Evolutionary conservation across 2,113 vertebrate genomes (phyloP), one percentile per base, ranked within the genome.

Genomic region (Alaudala cheleensis): DNA sequence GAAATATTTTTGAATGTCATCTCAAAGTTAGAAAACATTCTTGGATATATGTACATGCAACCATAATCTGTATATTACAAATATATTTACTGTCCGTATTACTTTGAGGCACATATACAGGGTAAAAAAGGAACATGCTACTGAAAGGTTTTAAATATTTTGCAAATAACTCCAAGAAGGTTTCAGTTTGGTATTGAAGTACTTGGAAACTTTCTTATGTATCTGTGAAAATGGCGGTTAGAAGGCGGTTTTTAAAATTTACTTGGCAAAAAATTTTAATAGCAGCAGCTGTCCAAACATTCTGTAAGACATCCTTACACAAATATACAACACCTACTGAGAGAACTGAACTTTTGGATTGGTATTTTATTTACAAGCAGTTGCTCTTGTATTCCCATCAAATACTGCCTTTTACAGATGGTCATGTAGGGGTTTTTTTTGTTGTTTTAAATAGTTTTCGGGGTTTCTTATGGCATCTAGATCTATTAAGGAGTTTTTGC

Each of bases 281-380:
- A 89, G 83, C 84, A 92, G 64, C 95, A 97, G 88, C 97, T 98
- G 96, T 97, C 61, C 90, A 98, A 98, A 97, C 93, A 97, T n/a
- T 39, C 88, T 72, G 60, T 50, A 64, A 82, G 95, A 90, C 34
- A 47, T 54, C 83, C 85, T 78, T 93, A 83, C 57, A 91, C 66
- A 86, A 97, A 97, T 93, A 93, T 61, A 87, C 34, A 77, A 81
- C 77, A 51, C 87, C 72, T 92, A 81, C 87, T 70, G 79, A 90
- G 71, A 69, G 49, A 82, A 62, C 22, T 62, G 23, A 81, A 72
- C 44, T 80, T 92, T 89, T 91, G 34, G 44, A 51, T 49, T 65
- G n/a, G 29, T 67, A 54, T 94, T 90, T 88, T 95, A 83, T 93
- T 89, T 94, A 82, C 76, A 79, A 67, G 84, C 33, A 39, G 37